These are phyloP conservation scores for Plestiodon gilberti DNA, from an alignment of 2,113 vertebrate species.

Conservation along the genomic window DNA sequence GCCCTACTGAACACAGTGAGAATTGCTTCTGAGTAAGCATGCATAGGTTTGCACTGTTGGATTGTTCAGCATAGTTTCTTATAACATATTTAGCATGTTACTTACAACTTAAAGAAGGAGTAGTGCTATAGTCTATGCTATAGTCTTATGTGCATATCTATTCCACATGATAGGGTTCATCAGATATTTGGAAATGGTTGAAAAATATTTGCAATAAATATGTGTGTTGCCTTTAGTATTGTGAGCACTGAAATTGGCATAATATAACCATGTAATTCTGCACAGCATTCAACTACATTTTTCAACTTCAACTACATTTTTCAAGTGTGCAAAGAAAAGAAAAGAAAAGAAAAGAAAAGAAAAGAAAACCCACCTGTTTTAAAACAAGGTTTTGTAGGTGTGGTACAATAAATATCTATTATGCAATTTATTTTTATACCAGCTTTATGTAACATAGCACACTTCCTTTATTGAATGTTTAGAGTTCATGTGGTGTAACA, in stretches of 20 bases:
- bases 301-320: background rate
- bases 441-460: background rate
- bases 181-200: conserved; percentile 26
- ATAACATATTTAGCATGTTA: conserved; percentile 9
- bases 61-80: background rate
- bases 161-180: background rate
- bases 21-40: no score
- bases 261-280: background rate
- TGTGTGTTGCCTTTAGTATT: background rate
- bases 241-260: background rate
- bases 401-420: background rate
- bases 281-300: background rate
- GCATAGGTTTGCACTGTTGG: background rate
- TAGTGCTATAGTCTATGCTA: conserved; percentile 32
- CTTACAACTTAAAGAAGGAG: conserved; percentile 16
- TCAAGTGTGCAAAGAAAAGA: background rate
- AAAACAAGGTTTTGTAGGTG: background rate
- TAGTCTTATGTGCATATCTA: conserved; percentile 17
- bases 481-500: background rate
- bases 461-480: background rate
- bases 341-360: background rate
- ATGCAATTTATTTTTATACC: background rate
- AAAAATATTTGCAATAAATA: background rate
- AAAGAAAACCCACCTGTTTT: background rate
- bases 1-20: no score